Percentiles rank a stretch among this genome's conserved stretches.
Conservation (phyloP, 1,140 invertebrate species). For the Meloidogyne floridensis region DNA sequence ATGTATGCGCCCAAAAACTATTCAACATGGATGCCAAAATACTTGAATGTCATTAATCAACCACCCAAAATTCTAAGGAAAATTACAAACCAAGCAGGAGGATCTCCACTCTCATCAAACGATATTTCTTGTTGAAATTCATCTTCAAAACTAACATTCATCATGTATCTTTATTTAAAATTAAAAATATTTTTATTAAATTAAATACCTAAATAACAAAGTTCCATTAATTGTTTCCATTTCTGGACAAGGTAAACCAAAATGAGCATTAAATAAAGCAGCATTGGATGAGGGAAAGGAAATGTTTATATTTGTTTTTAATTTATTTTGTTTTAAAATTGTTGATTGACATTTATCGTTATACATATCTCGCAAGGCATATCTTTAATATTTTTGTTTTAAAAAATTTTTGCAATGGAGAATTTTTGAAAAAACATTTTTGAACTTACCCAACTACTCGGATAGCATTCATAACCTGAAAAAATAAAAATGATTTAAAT, state of each 20-base stretch:
- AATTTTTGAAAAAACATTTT: too few relatives aligned
- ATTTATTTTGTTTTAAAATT: conserved; percentile 55
- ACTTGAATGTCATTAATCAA: too few relatives aligned
- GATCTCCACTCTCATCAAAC: conserved; percentile 81
- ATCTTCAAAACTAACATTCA: conserved; percentile 76
- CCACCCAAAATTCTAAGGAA: too few relatives aligned
- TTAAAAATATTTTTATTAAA: conserved; percentile 56
- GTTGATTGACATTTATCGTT: conserved; percentile 55
- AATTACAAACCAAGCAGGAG: conserved; percentile 75
- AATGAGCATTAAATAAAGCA: conserved; percentile 14
- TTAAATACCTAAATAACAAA: conserved; percentile 65
- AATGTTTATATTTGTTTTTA: conserved; percentile 60
- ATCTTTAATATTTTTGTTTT: conserved; percentile 28
- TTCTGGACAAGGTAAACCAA: conserved; percentile 69
- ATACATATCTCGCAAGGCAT: conserved; percentile 73
- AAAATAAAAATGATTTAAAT: background rate
- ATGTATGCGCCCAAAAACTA: too few relatives aligned
- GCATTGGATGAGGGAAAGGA: background rate
- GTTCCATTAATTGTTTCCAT: conserved; percentile 74
- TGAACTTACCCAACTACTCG: conserved; percentile 71
- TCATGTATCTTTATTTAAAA: conserved; percentile 73
- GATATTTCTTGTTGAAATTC: conserved; percentile 73
- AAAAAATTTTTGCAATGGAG: background rate
- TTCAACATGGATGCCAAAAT: too few relatives aligned
- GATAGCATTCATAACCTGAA: conserved; percentile 77